Base-by-base conservation (phyloP, 2,797 vertebrate species). In the Bovichtus diacanthus region DNA sequence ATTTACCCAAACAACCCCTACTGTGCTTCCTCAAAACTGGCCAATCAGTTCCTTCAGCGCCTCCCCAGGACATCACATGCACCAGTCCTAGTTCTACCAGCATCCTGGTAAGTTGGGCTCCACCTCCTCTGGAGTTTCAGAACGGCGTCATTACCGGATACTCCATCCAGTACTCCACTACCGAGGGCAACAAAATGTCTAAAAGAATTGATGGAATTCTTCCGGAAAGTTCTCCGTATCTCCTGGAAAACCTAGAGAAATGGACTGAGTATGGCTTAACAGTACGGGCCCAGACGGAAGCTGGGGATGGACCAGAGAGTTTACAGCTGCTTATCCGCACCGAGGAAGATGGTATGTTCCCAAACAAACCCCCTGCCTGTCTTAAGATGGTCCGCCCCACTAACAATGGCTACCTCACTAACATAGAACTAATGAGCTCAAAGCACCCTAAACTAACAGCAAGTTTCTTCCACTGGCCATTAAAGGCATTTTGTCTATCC, bases 301-400 rank as follows among this genome's bases (percentile, higher is more conserved):
- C 97, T 55, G 98, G 97, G 86, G 96, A 97, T 41, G 97, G 98
- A 94, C 97, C 97, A 9, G 97, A 97, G 93, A 99, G 97, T 92
- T 94, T 97, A 84, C 96, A 97, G 85, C 93, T 98, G 91, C 95
- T 98, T 93, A 95, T 97, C 95, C 97, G 97, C 94, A 99, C 97
- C 55, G 96, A 99, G 96, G 98, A 99, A 96, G 98, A 99, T 96
- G 98, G 98, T 99, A 99, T 94, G 98, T 98, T 96, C 82, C 92
- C 87, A 93, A 94, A 88, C 89, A 68, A 63, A 67, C 31, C 91
- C 93, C 61, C 93, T 90, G 85, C 92, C 76, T 84, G 56, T 83
- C 27, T 80, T 87, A 81, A 61, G 87, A 90, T 60, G 71, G 49
- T 82, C 79, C 25, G 18, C 54, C 68, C 75, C 74, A 85, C 87